Percentiles rank a stretch among this genome's conserved stretches.
Conservation (phyloP, 2,888 invertebrate species). For the Alloplasta piceator region DNA sequence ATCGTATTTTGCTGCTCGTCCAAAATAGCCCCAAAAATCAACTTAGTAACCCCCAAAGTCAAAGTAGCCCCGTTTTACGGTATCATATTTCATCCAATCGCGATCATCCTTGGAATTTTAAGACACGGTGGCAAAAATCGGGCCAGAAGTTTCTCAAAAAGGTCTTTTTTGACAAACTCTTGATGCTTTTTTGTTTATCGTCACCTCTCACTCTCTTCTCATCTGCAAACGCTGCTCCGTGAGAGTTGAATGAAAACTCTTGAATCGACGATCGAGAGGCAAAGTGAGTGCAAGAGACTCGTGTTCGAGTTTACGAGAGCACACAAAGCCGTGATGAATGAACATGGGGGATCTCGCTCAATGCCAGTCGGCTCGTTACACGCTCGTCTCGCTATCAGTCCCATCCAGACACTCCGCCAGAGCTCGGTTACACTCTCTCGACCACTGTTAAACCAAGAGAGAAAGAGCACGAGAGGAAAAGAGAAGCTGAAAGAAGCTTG, state of each 20-base stretch:
- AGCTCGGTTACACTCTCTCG: slow-evolving; percentile 59
- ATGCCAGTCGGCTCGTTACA: slow-evolving; percentile 67
- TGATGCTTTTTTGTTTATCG: slow-evolving; percentile 47
- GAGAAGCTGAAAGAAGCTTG: slow-evolving; percentile 27
- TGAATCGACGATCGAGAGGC: slow-evolving; percentile 48
- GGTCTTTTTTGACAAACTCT: background rate
- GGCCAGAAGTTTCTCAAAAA: too few species aligned
- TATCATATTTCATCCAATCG: too few species aligned
- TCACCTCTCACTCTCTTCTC: slow-evolving; percentile 13
- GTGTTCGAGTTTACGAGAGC: slow-evolving; percentile 63
- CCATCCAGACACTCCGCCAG: slow-evolving; percentile 61
- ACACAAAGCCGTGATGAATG: slow-evolving; percentile 62
- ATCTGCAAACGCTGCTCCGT: slow-evolving; percentile 18
- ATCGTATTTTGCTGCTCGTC: too few species aligned
- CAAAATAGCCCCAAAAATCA: too few species aligned
- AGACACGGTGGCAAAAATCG: too few species aligned
- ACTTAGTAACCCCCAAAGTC: too few species aligned
- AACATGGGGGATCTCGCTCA: slow-evolving; percentile 58
- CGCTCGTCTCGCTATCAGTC: slow-evolving; percentile 69
- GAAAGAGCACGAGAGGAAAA: slow-evolving; percentile 46
- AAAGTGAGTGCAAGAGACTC: slow-evolving; percentile 38
- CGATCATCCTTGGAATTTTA: too few species aligned
- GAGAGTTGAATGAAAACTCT: slow-evolving; percentile 58
- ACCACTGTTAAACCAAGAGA: slow-evolving; percentile 27
- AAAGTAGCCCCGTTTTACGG: too few species aligned